A percentile compares a stretch with the other conserved stretches of the same genome.
These are phyloP conservation scores for Heliconius ismenius DNA, from an alignment of 2,888 invertebrate genomes.

Conservation along the genomic window DNA sequence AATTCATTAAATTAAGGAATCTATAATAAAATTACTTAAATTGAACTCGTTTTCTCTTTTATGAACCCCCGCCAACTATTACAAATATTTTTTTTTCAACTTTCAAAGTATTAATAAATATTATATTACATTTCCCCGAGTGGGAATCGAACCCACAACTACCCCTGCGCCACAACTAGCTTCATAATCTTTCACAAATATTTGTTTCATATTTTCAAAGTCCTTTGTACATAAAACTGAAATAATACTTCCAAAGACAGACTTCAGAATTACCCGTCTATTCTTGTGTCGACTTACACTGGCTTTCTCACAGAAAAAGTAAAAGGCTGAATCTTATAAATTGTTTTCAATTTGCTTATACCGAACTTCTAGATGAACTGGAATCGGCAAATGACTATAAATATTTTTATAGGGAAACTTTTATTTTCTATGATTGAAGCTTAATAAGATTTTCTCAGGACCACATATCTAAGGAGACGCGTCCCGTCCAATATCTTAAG, in stretches of 20 bases:
- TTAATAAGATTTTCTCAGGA: slow-evolving; percentile 42
- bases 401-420: slow-evolving; percentile 37
- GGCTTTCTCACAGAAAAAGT: background rate
- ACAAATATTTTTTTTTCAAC: no score
- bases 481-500: slow-evolving; percentile 30
- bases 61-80: no score
- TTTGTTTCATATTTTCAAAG: slow-evolving; percentile 5
- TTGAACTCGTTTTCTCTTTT: no score
- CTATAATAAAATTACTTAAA: no score
- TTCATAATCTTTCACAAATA: background rate
- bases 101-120: no score
- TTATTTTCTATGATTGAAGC: slow-evolving; percentile 33
- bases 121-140: no score
- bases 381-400: slow-evolving; percentile 34
- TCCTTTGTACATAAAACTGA: slow-evolving; percentile 11
- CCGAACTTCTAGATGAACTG: slow-evolving; percentile 28
- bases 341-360: slow-evolving; percentile 33
- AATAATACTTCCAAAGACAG: slow-evolving; percentile 23
- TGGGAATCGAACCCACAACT: no score
- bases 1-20: no score
- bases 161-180: no score
- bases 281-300: slow-evolving; percentile 17
- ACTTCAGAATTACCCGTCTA: slow-evolving; percentile 30
- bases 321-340: slow-evolving; percentile 28
- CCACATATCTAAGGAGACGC: slow-evolving; percentile 35